These are phyloP conservation scores for Sebastes matsubarae DNA, from an alignment of 2,797 vertebrate genomes.

Conservation along the genomic window DNA sequence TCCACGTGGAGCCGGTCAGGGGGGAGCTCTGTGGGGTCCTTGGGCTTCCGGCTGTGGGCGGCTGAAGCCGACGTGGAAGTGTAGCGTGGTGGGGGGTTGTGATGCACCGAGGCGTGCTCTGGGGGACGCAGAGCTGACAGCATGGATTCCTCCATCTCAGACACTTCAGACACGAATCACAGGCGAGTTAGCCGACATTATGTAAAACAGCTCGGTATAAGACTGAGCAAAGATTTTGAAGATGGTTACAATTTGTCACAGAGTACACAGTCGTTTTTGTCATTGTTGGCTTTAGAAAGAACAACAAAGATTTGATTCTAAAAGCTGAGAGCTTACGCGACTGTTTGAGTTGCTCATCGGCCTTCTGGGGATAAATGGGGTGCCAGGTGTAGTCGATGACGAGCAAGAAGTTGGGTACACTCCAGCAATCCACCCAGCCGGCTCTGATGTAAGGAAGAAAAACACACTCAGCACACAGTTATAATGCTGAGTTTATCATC, in stretches of 20 bases:
- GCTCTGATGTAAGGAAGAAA: slow-evolving; percentile 76
- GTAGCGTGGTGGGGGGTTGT: slow-evolving; percentile 74
- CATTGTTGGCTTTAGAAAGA: neutral
- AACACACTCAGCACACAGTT: neutral
- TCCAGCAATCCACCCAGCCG: slow-evolving; percentile 99
- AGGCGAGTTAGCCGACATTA: neutral
- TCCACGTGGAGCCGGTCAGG: slow-evolving; percentile 95
- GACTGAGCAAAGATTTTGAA: neutral
- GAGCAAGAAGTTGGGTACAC: slow-evolving; percentile 93
- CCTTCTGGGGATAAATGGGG: slow-evolving; percentile 97
- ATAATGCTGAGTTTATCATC: slow-evolving; percentile 37
- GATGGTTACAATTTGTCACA: neutral
- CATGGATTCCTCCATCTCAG: slow-evolving; percentile 97
- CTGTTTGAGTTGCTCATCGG: slow-evolving; percentile 95
- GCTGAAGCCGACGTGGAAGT: slow-evolving; percentile 80
- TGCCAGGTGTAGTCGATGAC: slow-evolving; percentile 98
- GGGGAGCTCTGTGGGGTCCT: slow-evolving; percentile 93
- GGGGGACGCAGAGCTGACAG: slow-evolving; percentile 83
- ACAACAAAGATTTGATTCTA: neutral
- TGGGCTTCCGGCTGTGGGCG: slow-evolving; percentile 73
- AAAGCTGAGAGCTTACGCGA: slow-evolving; percentile 84
- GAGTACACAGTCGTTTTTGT: neutral
- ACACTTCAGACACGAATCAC: slow-evolving; percentile 79
- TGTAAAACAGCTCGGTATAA: neutral
- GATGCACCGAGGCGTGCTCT: slow-evolving; percentile 76